Conservation (phyloP, 2,113 vertebrate species). For the Panthera uncia region DNA sequence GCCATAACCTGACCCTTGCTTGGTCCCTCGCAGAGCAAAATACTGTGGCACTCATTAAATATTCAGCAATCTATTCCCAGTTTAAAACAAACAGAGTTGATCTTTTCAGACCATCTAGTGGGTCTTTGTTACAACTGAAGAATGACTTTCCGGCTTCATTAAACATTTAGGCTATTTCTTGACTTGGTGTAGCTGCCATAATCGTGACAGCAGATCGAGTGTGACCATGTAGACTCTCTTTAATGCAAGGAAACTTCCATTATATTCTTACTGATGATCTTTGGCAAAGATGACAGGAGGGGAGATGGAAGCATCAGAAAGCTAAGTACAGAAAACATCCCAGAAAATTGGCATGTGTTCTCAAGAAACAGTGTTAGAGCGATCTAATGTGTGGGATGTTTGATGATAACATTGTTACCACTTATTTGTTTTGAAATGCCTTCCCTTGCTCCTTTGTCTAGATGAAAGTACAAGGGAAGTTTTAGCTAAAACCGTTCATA, state of each 20-base stretch:
- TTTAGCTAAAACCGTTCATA: background rate
- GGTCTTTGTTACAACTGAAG: slow-evolving; percentile 57
- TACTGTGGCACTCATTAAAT: slow-evolving; percentile 66
- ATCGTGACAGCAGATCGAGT: background rate
- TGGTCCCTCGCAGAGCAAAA: slow-evolving; percentile 36
- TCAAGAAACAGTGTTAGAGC: background rate
- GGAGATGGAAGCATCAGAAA: background rate
- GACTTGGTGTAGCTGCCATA: slow-evolving; percentile 24
- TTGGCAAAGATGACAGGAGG: slow-evolving; percentile 27
- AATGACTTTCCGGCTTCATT: slow-evolving; percentile 72
- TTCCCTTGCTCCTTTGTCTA: background rate
- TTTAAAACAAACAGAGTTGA: slow-evolving; percentile 69
- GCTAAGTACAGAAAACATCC: background rate
- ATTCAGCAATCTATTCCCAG: slow-evolving; percentile 66
- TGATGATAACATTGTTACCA: background rate
- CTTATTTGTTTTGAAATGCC: slow-evolving; percentile 18
- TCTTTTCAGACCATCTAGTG: slow-evolving; percentile 67
- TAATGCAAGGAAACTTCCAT: background rate
- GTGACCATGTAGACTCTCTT: background rate
- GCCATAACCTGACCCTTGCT: slow-evolving; percentile 48
- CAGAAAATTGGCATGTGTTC: background rate
- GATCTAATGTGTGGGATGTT: background rate
- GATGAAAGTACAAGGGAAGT: slow-evolving; percentile 14
- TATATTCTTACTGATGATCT: background rate
- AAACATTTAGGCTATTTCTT: slow-evolving; percentile 75